Conservation (phyloP, 1,140 invertebrate genomes). For the Mycetomoellerius zeteki region DNA sequence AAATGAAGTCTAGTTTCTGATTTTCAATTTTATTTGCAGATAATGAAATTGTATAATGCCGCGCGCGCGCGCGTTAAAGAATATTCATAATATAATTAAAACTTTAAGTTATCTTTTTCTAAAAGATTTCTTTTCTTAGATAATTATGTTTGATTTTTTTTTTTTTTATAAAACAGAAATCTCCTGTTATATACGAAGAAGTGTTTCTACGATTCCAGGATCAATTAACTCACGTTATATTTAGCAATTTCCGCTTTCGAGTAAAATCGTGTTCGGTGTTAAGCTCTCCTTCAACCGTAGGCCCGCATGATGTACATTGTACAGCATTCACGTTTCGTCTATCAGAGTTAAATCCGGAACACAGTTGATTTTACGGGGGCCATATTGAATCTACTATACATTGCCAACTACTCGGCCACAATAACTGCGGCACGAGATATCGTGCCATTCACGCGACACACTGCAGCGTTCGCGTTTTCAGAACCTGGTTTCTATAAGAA, state of each 20-base stretch:
- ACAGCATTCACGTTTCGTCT: conserved; percentile 44
- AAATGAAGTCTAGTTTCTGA: not conserved
- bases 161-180: not conserved
- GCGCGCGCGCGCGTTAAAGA: too few species aligned
- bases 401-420: not conserved
- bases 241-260: conserved; percentile 11
- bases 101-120: not conserved
- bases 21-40: not conserved
- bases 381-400: conserved; percentile 1
- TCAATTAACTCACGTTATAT: conserved; percentile 37
- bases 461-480: conserved; percentile 32
- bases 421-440: conserved; percentile 24
- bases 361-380: conserved; percentile 5
- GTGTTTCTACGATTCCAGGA: not conserved
- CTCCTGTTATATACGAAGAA: not conserved
- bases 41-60: not conserved
- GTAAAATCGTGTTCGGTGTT: conserved; percentile 4
- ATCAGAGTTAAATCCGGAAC: conserved; percentile 49
- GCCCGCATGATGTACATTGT: conserved; percentile 25
- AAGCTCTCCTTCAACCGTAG: conserved; percentile 1
- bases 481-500: conserved; percentile 13
- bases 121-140: not conserved
- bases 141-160: not conserved
- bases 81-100: not conserved
- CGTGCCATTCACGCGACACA: conserved; percentile 43